Conservation (phyloP, 2,888 invertebrate species). For the Parnassius orleans region DNA sequence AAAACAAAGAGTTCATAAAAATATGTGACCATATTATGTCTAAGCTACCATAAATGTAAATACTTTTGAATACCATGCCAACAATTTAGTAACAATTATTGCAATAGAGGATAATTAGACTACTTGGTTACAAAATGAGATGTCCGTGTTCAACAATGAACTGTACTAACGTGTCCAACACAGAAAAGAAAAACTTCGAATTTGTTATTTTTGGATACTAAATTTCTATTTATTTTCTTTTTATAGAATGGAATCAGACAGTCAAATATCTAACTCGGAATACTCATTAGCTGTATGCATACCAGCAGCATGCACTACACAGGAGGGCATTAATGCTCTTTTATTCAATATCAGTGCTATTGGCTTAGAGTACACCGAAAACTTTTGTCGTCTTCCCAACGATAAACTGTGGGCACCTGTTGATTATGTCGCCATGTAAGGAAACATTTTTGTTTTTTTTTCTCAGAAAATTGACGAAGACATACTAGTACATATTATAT, state of each 20-base stretch:
- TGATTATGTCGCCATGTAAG: constrained; percentile 57
- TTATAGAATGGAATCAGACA: constrained; percentile 37
- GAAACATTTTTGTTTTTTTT: neutral
- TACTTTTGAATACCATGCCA: too few relatives aligned
- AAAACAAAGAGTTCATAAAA: too few relatives aligned
- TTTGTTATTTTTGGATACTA: too few relatives aligned
- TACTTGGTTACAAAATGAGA: too few relatives aligned
- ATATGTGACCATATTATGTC: too few relatives aligned
- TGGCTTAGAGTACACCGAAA: constrained; percentile 40
- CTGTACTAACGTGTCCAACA: too few relatives aligned
- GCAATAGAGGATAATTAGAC: too few relatives aligned
- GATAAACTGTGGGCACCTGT: constrained; percentile 53
- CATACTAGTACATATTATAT: too few relatives aligned
- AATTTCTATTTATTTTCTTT: constrained; percentile 24
- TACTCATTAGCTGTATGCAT: constrained; percentile 40
- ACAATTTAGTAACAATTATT: too few relatives aligned
- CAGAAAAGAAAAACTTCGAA: too few relatives aligned
- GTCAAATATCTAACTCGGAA: constrained; percentile 24
- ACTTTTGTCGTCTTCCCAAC: constrained; percentile 54
- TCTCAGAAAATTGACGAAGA: neutral
- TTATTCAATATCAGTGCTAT: constrained; percentile 33
- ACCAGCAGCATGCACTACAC: constrained; percentile 42
- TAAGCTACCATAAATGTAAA: too few relatives aligned
- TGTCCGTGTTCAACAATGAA: too few relatives aligned
- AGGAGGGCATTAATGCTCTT: constrained; percentile 35